phyloP scores from a whole-genome alignment of 2,113 vertebrate genomes.

The Emydura subglobosa region DNA sequence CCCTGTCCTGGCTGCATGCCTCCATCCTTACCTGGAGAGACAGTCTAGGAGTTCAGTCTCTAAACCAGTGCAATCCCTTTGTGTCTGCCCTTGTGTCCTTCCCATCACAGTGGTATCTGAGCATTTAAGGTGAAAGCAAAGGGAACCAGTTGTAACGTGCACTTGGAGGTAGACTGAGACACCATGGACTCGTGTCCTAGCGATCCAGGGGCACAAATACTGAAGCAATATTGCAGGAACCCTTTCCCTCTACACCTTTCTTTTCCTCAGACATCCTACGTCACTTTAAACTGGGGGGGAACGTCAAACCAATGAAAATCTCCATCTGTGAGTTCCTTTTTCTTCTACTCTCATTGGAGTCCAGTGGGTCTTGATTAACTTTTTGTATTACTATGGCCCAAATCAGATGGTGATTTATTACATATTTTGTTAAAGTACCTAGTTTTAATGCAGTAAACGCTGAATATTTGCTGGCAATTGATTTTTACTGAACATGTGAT shows the following conservation, averaged over 20 bases:
- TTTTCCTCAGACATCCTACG: neutral
- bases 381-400: no score
- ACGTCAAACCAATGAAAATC: neutral
- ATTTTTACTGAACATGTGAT: neutral
- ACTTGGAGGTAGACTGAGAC: neutral
- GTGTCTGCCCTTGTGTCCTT: no score
- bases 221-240: neutral
- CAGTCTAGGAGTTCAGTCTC: no score
- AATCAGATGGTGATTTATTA: neutral
- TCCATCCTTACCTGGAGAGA: no score
- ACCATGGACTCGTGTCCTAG: fast-evolving
- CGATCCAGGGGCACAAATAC: neutral
- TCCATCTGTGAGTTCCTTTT: neutral
- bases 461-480: neutral
- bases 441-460: neutral
- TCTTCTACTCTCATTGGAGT: neutral
- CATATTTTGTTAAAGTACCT: neutral
- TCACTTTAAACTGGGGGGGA: neutral
- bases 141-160: neutral
- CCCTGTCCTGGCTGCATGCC: no score
- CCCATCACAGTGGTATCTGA: no score
- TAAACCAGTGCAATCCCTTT: no score
- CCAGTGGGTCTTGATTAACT: neutral
- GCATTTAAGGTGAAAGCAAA: no score
- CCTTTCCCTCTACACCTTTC: neutral